Evolutionary conservation across 2,888 invertebrate species (phyloP).

Genomic region (Drosophila fulvimacula): DNA sequence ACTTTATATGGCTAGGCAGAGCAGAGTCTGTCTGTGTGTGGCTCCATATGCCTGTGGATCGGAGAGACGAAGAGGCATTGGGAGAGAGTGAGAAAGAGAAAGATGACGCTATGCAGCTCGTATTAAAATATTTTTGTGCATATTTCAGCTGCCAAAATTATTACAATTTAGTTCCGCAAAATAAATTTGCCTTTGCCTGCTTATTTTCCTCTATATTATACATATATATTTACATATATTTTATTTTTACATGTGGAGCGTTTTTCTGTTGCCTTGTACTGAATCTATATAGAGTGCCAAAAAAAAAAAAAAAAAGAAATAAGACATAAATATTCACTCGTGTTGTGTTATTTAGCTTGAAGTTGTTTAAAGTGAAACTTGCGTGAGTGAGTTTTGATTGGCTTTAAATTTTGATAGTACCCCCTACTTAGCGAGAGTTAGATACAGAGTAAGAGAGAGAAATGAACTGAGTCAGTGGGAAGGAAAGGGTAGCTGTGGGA

Average conservation of each 20-base stretch:
- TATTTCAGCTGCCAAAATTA: conserved; percentile 79
- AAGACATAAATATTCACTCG: conserved; percentile 47
- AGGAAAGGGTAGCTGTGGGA: background rate
- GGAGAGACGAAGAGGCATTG: background rate
- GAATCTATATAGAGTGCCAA: conserved; percentile 54
- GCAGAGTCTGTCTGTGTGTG: conserved; percentile 17
- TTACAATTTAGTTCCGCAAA: conserved; percentile 81
- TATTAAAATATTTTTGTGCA: conserved; percentile 72
- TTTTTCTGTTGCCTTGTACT: conserved; percentile 43
- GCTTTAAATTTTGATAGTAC: too few species aligned
- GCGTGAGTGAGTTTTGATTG: background rate
- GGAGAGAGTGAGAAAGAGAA: background rate
- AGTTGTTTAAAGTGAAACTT: background rate
- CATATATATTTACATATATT: conserved; percentile 8
- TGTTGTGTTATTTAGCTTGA: background rate
- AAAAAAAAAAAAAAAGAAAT: background rate
- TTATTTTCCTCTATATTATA: conserved; percentile 24
- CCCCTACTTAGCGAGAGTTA: too few species aligned
- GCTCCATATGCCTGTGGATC: conserved; percentile 38
- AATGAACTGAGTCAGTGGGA: background rate
- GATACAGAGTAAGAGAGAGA: background rate
- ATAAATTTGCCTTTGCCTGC: conserved; percentile 66
- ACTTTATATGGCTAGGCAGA: conserved; percentile 47
- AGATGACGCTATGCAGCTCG: conserved; percentile 20
- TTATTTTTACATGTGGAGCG: conserved; percentile 18